Conservation (phyloP, 2,113 vertebrate species). For the Cygnus atratus region DNA sequence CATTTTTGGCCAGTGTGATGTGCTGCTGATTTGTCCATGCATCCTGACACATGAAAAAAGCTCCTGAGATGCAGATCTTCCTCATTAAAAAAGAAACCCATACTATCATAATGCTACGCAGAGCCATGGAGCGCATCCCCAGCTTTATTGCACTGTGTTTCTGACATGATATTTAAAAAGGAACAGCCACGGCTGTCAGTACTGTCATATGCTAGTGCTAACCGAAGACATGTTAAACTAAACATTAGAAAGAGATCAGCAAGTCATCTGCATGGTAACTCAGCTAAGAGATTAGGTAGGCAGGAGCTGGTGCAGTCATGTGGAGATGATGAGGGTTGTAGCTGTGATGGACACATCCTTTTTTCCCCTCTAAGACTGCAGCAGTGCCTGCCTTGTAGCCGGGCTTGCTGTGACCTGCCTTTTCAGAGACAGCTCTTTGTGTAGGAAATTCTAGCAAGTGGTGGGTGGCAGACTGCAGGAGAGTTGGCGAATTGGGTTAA, state of each 20-base stretch:
- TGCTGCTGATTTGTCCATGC: slow-evolving; percentile 91
- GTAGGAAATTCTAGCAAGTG: slow-evolving; percentile 55
- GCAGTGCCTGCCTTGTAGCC: slow-evolving; percentile 44
- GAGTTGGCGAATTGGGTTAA: slow-evolving; percentile 72
- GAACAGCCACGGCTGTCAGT: slow-evolving; percentile 86
- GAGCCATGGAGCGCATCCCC: slow-evolving; percentile 80
- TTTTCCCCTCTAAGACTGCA: background rate
- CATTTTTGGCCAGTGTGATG: slow-evolving; percentile 86
- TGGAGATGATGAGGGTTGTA: slow-evolving; percentile 56
- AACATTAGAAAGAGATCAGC: slow-evolving; percentile 78
- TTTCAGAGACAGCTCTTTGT: slow-evolving; percentile 72
- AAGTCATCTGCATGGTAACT: slow-evolving; percentile 75
- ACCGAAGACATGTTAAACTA: slow-evolving; percentile 82
- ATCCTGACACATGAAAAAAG: slow-evolving; percentile 87
- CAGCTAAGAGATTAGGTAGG: slow-evolving; percentile 48
- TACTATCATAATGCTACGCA: slow-evolving; percentile 76
- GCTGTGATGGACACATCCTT: slow-evolving; percentile 67
- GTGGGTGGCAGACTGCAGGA: slow-evolving; percentile 70
- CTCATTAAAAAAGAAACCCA: slow-evolving; percentile 92
- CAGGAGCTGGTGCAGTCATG: slow-evolving; percentile 60
- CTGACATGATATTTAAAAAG: slow-evolving; percentile 92
- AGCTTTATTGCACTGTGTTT: slow-evolving; percentile 71
- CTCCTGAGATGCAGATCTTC: slow-evolving; percentile 85
- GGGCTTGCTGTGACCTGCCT: slow-evolving; percentile 58
- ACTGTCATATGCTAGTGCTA: slow-evolving; percentile 84